Conservation (phyloP, 2,888 invertebrate genomes). For the Leptinotarsa tumamoca region DNA sequence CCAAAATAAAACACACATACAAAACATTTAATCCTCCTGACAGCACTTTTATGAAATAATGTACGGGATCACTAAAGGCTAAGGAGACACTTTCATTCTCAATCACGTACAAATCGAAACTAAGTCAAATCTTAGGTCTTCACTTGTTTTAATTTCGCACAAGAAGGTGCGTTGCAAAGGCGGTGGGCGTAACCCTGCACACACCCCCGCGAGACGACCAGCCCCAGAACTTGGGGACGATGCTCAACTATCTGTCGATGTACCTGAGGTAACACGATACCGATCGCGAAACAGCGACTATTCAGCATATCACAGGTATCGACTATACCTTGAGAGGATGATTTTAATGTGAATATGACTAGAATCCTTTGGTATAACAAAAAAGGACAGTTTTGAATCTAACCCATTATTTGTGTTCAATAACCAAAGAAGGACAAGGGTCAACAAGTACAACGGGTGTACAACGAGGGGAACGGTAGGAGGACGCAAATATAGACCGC, state of each 20-base stretch:
- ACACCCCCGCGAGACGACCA: constrained; percentile 63
- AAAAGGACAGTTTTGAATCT: not conserved
- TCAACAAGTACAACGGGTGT: constrained; percentile 41
- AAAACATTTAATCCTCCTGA: no score
- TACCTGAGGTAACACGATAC: constrained; percentile 20
- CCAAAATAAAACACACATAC: no score
- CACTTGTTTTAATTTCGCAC: constrained; percentile 39
- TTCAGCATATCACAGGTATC: not conserved
- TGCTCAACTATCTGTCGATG: constrained; percentile 29
- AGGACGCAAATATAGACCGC: constrained; percentile 59
- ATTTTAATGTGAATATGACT: not conserved
- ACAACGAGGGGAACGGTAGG: constrained; percentile 56
- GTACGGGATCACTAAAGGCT: no score
- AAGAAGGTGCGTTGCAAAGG: constrained; percentile 56
- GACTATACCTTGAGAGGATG: not conserved
- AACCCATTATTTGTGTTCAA: constrained; percentile 21
- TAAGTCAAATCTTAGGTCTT: constrained; percentile 1
- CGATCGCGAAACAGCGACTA: not conserved
- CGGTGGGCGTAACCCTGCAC: constrained; percentile 65
- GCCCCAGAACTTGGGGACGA: constrained; percentile 57
- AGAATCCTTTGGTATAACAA: not conserved
- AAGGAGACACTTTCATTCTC: no score
- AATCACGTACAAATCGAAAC: constrained; percentile 8
- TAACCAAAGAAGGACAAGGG: constrained; percentile 42
- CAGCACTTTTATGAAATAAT: no score